Percentiles rank a stretch among this genome's conserved stretches.
Conservation (phyloP, 2,113 vertebrate genomes). For the Oxygymnocypris stewartii region DNA sequence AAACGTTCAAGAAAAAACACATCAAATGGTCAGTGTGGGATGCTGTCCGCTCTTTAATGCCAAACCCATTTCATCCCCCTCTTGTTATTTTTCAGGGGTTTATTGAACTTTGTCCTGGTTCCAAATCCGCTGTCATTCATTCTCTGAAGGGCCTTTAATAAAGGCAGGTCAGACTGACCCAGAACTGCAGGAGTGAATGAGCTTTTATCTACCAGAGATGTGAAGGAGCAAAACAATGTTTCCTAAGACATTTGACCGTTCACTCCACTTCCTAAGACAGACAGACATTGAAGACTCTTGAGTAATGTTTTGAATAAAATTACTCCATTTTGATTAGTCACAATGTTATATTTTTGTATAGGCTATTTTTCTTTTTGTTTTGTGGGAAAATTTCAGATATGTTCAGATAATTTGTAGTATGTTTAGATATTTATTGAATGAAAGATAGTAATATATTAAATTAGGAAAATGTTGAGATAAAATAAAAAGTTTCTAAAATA, state of each 20-base stretch:
- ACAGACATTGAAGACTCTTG: too few species aligned
- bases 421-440: too few species aligned
- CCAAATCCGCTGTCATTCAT: constrained; percentile 60
- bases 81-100: constrained; percentile 50
- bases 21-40: constrained; percentile 3
- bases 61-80: neutral
- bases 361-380: too few species aligned
- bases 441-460: too few species aligned
- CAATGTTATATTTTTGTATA: too few species aligned
- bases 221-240: constrained; percentile 39
- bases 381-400: too few species aligned
- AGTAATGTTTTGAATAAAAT: too few species aligned
- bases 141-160: constrained; percentile 63
- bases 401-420: too few species aligned
- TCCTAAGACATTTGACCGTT: neutral
- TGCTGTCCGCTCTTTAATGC: constrained; percentile 6
- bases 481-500: too few species aligned
- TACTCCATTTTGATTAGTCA: too few species aligned
- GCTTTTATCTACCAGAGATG: constrained; percentile 54
- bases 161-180: constrained; percentile 74
- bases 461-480: too few species aligned
- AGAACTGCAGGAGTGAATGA: constrained; percentile 57
- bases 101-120: constrained; percentile 62
- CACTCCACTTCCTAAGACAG: neutral
- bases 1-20: constrained; percentile 26